These are phyloP conservation scores for Tricholauxania praeusta DNA, from an alignment of 2,888 invertebrate genomes.

Conservation along the genomic window DNA sequence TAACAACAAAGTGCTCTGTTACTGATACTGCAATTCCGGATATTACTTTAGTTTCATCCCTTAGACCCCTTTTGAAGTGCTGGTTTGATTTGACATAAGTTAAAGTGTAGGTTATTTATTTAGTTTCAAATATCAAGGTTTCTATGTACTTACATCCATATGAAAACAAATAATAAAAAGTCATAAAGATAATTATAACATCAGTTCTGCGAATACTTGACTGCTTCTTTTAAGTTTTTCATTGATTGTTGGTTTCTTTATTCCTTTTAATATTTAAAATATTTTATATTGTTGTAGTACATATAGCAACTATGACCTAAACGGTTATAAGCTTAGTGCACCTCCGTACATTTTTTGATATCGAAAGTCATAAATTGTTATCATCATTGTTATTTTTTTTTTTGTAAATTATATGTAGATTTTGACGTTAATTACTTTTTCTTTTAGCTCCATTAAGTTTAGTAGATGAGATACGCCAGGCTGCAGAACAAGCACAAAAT, in stretches of 20 bases:
- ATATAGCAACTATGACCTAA: neutral
- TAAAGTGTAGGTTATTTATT: neutral
- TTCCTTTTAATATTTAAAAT: no score
- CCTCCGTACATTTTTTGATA: neutral
- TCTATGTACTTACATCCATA: neutral
- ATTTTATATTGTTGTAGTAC: neutral
- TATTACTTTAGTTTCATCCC: neutral
- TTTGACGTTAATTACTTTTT: no score
- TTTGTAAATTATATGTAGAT: no score
- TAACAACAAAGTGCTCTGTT: neutral
- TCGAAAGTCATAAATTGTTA: neutral
- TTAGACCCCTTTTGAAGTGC: neutral
- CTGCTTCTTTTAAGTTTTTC: neutral
- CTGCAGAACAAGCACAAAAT: slow-evolving; percentile 79
- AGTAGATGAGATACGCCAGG: slow-evolving; percentile 81
- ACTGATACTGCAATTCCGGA: neutral
- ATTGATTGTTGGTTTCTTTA: neutral
- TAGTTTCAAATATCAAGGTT: neutral
- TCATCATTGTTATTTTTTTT: no score
- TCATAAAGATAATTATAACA: slow-evolving; percentile 6
- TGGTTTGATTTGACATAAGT: neutral
- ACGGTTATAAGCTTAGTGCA: neutral
- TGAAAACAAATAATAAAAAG: neutral
- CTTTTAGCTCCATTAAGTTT: slow-evolving; percentile 65
- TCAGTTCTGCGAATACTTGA: neutral